Conservation (phyloP, 2,113 vertebrate species). For the Odontesthes bonariensis region DNA sequence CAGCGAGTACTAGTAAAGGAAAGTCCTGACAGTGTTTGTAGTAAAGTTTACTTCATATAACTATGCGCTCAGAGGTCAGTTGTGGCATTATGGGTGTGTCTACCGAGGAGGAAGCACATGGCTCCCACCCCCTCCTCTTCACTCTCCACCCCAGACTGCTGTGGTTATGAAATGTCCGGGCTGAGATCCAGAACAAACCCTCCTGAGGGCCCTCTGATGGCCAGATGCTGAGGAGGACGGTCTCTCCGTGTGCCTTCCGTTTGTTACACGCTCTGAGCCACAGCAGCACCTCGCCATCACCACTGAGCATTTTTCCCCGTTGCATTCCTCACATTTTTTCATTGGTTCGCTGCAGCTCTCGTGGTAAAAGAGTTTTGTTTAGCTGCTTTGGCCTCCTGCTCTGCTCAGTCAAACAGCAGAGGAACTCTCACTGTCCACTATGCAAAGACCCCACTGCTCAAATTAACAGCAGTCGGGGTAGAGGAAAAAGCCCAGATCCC, state of each 20-base stretch:
- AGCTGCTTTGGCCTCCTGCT: no score
- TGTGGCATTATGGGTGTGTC: slow-evolving; percentile 59
- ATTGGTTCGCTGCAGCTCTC: no score
- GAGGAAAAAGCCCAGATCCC: no score
- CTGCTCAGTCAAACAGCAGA: neutral
- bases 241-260: neutral
- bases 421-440: neutral
- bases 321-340: slow-evolving; percentile 41
- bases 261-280: slow-evolving; percentile 29
- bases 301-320: neutral
- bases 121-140: neutral
- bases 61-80: slow-evolving; percentile 37
- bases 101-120: neutral
- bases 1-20: neutral
- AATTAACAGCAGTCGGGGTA: no score
- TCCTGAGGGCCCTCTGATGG: slow-evolving; percentile 18
- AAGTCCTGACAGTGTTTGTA: neutral
- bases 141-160: slow-evolving; percentile 31
- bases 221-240: slow-evolving; percentile 1
- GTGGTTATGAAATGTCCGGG: slow-evolving; percentile 59
- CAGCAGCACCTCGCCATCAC: neutral
- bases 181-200: slow-evolving; percentile 42
- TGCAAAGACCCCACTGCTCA: no score
- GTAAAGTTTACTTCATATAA: neutral
- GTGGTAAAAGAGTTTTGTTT: no score